Evolutionary conservation across 1,140 invertebrate species (phyloP).

Genomic region (Drosophila hydei): DNA sequence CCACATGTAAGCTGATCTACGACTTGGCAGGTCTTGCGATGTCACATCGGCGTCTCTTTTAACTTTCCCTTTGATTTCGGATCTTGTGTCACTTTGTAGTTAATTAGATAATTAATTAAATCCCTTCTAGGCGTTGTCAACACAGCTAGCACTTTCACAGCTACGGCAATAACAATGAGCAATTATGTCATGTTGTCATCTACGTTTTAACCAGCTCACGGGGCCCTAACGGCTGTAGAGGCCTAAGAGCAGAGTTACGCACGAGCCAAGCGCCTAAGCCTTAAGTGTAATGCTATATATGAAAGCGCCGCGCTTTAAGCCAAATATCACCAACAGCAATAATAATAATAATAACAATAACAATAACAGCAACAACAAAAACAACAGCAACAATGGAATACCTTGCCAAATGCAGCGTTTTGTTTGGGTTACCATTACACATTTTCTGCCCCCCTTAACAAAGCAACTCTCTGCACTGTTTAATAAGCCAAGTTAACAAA

Average conservation of each 20-base stretch:
- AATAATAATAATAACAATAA: conserved; percentile 30
- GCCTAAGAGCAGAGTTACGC: conserved; percentile 27
- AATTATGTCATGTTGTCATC: conserved; percentile 65
- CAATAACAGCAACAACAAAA: conserved; percentile 21
- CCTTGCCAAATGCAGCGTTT: conserved; percentile 72
- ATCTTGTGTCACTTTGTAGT: conserved; percentile 26
- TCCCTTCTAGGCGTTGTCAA: conserved; percentile 48
- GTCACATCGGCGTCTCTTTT: neutral
- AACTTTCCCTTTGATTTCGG: conserved; percentile 52
- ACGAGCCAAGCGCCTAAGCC: conserved; percentile 29
- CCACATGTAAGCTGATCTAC: conserved; percentile 15
- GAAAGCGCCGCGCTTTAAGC: conserved; percentile 35
- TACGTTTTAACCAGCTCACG: conserved; percentile 1
- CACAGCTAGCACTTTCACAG: conserved; percentile 22
- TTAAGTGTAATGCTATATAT: conserved; percentile 18
- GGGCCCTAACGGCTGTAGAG: neutral
- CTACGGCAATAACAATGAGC: conserved; percentile 41
- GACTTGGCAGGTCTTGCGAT: conserved; percentile 3
- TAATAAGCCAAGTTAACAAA: conserved; percentile 55
- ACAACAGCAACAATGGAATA: conserved; percentile 56
- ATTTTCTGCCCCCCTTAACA: conserved; percentile 50
- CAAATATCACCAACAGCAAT: conserved; percentile 24
- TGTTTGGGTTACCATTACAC: conserved; percentile 72
- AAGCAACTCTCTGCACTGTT: conserved; percentile 50
- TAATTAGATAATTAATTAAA: conserved; percentile 68